Evolutionary conservation across 37 sponge, comb jelly and placozoan species (phyloP).

Genomic region (Eunapius fragilis): DNA sequence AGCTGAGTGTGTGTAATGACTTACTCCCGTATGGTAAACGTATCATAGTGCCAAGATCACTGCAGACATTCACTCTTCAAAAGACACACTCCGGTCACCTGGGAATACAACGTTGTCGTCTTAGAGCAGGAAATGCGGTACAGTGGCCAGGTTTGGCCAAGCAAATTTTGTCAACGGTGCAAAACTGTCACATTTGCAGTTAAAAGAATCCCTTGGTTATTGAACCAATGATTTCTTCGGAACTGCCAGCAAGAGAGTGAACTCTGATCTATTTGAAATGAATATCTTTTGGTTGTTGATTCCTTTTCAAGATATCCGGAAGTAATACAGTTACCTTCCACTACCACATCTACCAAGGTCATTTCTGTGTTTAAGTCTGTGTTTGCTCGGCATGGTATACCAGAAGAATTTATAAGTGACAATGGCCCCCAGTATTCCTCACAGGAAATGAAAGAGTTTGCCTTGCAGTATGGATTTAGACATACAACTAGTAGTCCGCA

Average conservation of each 20-base stretch:
- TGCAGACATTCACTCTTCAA: slow-evolving; percentile 6
- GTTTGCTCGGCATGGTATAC: slow-evolving; percentile 34
- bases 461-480: slow-evolving; percentile 16
- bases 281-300: slow-evolving; percentile 25
- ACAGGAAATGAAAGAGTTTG: slow-evolving; percentile 10
- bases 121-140: slow-evolving; percentile 19
- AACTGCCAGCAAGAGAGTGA: slow-evolving; percentile 19
- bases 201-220: background rate
- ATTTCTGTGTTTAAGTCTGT: slow-evolving; percentile 22
- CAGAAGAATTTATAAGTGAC: slow-evolving; percentile 31
- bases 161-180: slow-evolving; percentile 16
- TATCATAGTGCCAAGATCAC: background rate
- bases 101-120: slow-evolving; percentile 22
- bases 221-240: slow-evolving; percentile 8
- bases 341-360: slow-evolving; percentile 31
- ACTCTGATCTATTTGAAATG: slow-evolving; percentile 28
- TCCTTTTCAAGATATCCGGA: slow-evolving; percentile 39
- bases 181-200: slow-evolving; percentile 2
- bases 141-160: slow-evolving; percentile 44
- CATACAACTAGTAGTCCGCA: slow-evolving; percentile 39
- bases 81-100: slow-evolving; percentile 30
- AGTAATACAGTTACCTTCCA: slow-evolving; percentile 24
- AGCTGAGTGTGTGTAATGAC: background rate
- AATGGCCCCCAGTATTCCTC: slow-evolving; percentile 42
- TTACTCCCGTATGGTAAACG: slow-evolving; percentile 17